These are phyloP conservation scores for Toxotes lorentzi DNA, from an alignment of 2,797 vertebrate species.

Conservation along the genomic window DNA sequence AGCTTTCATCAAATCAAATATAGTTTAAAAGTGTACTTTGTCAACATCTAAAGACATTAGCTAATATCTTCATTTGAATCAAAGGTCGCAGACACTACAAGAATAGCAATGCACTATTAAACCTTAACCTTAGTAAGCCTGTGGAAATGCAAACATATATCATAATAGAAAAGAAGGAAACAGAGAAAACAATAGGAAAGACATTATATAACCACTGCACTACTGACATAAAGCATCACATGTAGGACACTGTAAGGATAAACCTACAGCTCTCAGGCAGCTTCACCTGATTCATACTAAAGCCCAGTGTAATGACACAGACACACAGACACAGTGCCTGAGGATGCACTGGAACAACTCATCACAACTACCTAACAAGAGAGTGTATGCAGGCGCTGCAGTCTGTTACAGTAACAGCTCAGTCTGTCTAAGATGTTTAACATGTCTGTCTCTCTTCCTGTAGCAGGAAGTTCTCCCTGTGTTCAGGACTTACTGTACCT, in stretches of 20 bases:
- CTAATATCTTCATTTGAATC: neutral
- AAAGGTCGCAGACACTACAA: neutral
- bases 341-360: conserved; percentile 18
- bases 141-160: conserved; percentile 1
- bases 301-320: conserved; percentile 13
- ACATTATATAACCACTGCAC: conserved; percentile 35
- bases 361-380: conserved; percentile 15
- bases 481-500: neutral
- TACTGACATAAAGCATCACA: conserved; percentile 32
- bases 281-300: conserved; percentile 16
- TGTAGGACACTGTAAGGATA: conserved; percentile 35
- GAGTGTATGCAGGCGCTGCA: neutral
- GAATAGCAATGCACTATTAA: neutral
- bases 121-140: neutral
- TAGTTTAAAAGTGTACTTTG: neutral
- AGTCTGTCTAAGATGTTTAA: conserved; percentile 1
- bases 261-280: conserved; percentile 15
- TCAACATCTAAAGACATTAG: neutral
- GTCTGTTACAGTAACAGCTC: conserved; percentile 3
- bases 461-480: neutral
- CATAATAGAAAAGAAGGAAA: neutral
- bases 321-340: conserved; percentile 18
- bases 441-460: neutral
- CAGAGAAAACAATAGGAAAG: neutral
- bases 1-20: neutral